Conservation (phyloP, 2,888 invertebrate genomes). For the Aporophyla lueneburgensis region DNA sequence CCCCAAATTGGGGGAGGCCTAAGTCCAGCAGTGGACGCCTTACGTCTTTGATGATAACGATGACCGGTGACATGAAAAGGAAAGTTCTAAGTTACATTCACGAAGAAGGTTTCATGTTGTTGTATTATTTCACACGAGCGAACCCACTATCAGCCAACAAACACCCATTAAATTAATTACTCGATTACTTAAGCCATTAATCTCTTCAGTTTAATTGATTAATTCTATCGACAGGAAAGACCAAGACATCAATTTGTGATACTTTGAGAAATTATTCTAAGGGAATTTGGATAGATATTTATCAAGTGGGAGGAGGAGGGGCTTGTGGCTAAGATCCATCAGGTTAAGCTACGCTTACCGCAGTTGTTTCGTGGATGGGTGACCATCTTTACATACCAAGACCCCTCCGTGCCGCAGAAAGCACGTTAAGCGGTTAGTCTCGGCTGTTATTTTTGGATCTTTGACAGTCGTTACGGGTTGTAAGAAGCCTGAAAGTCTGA, state of each 20-base stretch:
- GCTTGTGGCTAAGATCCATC: neutral
- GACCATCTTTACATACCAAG: no score
- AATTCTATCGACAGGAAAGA: constrained; percentile 34
- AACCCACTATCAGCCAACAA: constrained; percentile 26
- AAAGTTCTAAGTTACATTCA: neutral
- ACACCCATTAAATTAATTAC: constrained; percentile 55
- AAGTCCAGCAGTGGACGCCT: no score
- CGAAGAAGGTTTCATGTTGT: constrained; percentile 9
- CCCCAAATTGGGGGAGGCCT: no score
- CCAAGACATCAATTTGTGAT: constrained; percentile 41
- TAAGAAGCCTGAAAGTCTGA: no score
- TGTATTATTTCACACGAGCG: constrained; percentile 5
- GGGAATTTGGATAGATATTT: constrained; percentile 1
- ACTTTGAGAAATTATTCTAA: constrained; percentile 2
- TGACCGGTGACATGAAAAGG: neutral
- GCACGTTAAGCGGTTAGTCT: no score
- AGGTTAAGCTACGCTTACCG: neutral
- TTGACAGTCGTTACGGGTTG: no score
- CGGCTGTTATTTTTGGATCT: no score
- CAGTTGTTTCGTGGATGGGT: no score
- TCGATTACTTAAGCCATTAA: constrained; percentile 48
- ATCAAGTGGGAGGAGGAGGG: neutral
- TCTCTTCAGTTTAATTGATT: constrained; percentile 48
- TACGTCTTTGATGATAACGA: no score
- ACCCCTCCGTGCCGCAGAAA: no score